These are phyloP conservation scores for Pentalonia nigronervosa DNA, from an alignment of 1,140 invertebrate species.

Conservation along the genomic window DNA sequence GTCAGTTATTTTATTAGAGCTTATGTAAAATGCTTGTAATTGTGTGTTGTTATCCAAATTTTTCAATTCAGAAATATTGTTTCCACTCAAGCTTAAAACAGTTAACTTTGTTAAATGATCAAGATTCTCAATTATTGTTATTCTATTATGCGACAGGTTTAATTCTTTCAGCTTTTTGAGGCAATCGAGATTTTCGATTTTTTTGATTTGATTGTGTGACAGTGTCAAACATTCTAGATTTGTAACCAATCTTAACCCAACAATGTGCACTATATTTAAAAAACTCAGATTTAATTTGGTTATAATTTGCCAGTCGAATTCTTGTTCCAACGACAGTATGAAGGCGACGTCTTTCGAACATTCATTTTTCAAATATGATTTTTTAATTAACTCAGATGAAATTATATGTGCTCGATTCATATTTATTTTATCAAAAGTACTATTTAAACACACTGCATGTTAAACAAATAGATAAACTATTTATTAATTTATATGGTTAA, in stretches of 20 bases:
- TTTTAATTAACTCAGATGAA: background rate
- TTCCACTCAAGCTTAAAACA: background rate
- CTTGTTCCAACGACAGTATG: background rate
- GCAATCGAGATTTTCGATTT: background rate
- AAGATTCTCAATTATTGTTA: background rate
- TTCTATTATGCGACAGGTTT: conserved; percentile 6
- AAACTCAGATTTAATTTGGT: background rate
- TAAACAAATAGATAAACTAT: background rate
- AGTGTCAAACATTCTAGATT: background rate
- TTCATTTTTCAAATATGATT: background rate
- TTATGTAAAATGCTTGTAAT: background rate
- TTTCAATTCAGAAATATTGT: background rate
- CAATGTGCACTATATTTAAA: background rate
- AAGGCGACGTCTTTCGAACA: background rate
- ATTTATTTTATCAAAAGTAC: background rate
- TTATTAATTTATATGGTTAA: background rate
- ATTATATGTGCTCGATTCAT: background rate
- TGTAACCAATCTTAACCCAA: background rate
- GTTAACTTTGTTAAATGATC: background rate
- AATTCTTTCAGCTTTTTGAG: background rate
- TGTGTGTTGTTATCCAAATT: background rate
- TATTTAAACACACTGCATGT: background rate
- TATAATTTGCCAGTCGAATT: conserved; percentile 6
- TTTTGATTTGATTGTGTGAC: background rate
- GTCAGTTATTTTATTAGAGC: background rate